Evolutionary conservation across 53 echinoderm and acorn worm genomes (phyloP).

Genomic region (Holothuria leucospilota): DNA sequence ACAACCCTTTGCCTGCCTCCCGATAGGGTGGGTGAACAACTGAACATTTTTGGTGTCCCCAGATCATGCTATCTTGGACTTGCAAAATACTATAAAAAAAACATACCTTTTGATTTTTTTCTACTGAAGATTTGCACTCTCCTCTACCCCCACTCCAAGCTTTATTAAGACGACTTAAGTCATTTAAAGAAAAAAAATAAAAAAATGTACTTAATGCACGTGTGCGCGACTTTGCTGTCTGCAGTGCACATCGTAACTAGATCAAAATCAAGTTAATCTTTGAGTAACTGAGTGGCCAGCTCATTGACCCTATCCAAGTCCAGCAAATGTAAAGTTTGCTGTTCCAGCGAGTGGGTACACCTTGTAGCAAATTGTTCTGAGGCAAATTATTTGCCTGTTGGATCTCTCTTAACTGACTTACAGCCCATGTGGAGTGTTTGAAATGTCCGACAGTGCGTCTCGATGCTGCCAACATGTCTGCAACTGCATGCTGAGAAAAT

Average conservation of each 20-base stretch:
- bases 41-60: too few species aligned
- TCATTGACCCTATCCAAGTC: slow-evolving; percentile 32
- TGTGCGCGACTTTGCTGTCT: too few species aligned
- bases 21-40: too few species aligned
- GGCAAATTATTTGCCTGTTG: slow-evolving; percentile 35
- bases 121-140: too few species aligned
- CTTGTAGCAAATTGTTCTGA: slow-evolving; percentile 30
- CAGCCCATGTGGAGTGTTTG: slow-evolving; percentile 35
- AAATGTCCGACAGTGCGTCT: slow-evolving; percentile 38
- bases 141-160: too few species aligned
- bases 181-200: too few species aligned
- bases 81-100: too few species aligned
- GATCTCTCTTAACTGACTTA: slow-evolving; percentile 23
- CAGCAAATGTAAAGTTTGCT: slow-evolving; percentile 34
- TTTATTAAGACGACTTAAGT: too few species aligned
- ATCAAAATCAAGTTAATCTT: not conserved
- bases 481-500: slow-evolving; percentile 18
- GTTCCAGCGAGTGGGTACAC: slow-evolving; percentile 44
- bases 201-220: too few species aligned
- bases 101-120: too few species aligned
- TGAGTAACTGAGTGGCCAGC: not conserved
- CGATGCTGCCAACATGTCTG: slow-evolving; percentile 25
- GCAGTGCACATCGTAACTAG: not conserved
- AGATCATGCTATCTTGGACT: too few species aligned
- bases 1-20: too few species aligned